phyloP scores from a whole-genome alignment of 1,140 invertebrate species.

The Drosophila punjabiensis region DNA sequence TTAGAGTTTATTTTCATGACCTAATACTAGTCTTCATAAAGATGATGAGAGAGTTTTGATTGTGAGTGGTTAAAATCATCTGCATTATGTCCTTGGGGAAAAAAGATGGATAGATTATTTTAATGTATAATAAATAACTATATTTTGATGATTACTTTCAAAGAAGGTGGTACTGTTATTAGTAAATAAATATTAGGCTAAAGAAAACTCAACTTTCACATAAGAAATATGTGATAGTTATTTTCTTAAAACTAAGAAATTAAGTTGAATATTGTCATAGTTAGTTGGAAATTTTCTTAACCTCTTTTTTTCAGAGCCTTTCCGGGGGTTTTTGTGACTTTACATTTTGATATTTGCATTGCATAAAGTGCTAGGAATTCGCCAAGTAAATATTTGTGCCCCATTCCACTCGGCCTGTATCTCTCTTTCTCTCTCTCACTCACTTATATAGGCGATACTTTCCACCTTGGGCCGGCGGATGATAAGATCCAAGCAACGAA shows the following conservation, averaged over 20 bases:
- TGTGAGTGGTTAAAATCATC: neutral
- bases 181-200: neutral
- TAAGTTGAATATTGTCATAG: neutral
- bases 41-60: neutral
- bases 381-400: slow-evolving; percentile 75
- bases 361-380: slow-evolving; percentile 71
- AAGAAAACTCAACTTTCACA: neutral
- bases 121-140: neutral
- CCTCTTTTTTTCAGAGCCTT: neutral
- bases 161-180: neutral
- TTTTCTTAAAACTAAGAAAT: neutral
- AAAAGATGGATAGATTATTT: neutral
- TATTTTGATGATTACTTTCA: neutral
- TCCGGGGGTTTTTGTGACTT: slow-evolving; percentile 29
- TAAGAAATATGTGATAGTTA: neutral
- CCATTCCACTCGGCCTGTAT: slow-evolving; percentile 43
- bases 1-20: slow-evolving; percentile 13
- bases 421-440: slow-evolving; percentile 17
- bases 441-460: slow-evolving; percentile 15
- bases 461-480: slow-evolving; percentile 38
- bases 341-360: slow-evolving; percentile 50
- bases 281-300: neutral
- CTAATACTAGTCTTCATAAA: slow-evolving; percentile 11
- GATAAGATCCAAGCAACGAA: slow-evolving; percentile 55
- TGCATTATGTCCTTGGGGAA: neutral